Conservation (phyloP, 2,888 invertebrate genomes). For the Papilio demoleus region DNA sequence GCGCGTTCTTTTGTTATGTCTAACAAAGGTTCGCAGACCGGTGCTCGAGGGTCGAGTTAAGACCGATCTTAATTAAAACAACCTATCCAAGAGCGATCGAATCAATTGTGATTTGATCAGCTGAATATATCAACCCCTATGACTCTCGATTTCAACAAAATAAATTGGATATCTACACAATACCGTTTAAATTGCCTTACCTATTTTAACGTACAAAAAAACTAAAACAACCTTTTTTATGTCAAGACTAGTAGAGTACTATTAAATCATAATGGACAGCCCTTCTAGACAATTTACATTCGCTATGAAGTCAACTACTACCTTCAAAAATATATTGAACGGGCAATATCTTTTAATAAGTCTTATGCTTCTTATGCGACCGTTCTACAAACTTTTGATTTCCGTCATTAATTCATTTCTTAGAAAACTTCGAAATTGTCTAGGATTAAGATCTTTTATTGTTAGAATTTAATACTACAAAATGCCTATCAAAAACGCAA, state of each 20-base stretch:
- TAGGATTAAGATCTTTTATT: no score
- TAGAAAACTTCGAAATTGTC: no score
- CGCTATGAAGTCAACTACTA: no score
- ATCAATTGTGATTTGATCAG: conserved; percentile 28
- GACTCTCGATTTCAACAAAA: background rate
- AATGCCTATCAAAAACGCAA: no score
- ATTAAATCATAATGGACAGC: background rate
- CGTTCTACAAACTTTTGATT: no score
- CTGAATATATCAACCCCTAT: conserved; percentile 22
- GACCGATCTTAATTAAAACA: conserved; percentile 29
- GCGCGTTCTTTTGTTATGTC: conserved; percentile 22
- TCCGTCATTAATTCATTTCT: no score
- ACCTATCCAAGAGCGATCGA: conserved; percentile 22
- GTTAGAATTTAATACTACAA: no score
- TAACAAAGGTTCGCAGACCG: conserved; percentile 14
- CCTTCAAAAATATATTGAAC: no score
- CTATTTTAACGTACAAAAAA: background rate
- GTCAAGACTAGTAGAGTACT: background rate
- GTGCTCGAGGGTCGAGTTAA: conserved; percentile 29
- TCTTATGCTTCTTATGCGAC: no score
- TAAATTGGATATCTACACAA: conserved; percentile 9
- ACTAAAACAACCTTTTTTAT: background rate
- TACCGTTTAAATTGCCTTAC: background rate
- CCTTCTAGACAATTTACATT: background rate
- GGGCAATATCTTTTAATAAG: no score